Percentiles rank a stretch among this genome's conserved stretches.
Evolutionary conservation across 2,113 vertebrate species (phyloP).

Genomic region (Psilopsiagon aymara): DNA sequence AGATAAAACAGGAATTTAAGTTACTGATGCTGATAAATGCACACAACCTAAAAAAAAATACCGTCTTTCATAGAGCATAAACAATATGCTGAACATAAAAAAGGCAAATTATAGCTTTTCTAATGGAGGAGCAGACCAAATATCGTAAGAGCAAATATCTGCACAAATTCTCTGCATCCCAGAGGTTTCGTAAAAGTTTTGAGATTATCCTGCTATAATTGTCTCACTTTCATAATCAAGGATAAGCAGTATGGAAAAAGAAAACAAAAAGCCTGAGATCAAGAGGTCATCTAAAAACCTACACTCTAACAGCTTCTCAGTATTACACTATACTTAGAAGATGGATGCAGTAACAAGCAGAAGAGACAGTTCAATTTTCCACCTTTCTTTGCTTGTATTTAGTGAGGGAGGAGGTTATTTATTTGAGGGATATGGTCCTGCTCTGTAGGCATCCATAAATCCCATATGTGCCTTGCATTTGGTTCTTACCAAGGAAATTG

Average conservation of each 20-base stretch:
- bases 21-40: neutral
- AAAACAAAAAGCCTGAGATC: neutral
- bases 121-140: neutral
- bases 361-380: neutral
- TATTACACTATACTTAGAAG: neutral
- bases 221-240: neutral
- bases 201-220: neutral
- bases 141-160: neutral
- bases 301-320: neutral
- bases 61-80: neutral
- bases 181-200: neutral
- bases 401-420: neutral
- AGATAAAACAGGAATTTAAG: neutral
- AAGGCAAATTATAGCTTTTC: neutral
- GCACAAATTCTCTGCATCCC: neutral
- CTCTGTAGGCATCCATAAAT: neutral
- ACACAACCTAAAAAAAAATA: neutral
- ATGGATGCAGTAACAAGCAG: neutral
- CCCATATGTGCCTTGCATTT: neutral
- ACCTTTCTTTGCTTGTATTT: neutral
- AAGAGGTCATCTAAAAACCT: neutral
- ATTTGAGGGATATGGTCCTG: neutral
- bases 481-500: neutral
- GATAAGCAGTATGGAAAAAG: neutral
- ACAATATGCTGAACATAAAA: neutral